These are phyloP conservation scores for Macrobrachium nipponense DNA, from an alignment of 1,140 invertebrate genomes.

Conservation along the genomic window DNA sequence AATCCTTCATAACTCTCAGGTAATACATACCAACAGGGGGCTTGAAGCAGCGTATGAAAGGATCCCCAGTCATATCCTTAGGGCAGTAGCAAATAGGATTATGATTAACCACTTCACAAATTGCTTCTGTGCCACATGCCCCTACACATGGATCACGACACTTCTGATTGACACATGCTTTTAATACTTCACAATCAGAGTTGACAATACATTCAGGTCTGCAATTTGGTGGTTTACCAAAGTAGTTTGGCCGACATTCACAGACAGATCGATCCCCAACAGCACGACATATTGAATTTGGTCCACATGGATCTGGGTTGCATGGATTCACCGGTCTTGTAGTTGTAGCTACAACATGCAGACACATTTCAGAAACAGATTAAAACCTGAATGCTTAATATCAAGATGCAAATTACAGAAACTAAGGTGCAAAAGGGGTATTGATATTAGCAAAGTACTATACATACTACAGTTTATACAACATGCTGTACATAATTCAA, in stretches of 20 bases:
- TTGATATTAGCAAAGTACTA: neutral
- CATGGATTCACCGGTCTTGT: constrained; percentile 72
- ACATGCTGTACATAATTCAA: neutral
- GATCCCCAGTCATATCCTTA: constrained; percentile 77
- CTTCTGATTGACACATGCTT: constrained; percentile 78
- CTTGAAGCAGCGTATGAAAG: constrained; percentile 65
- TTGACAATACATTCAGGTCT: constrained; percentile 77
- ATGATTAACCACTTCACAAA: constrained; percentile 80
- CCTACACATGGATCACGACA: constrained; percentile 85
- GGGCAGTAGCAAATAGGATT: constrained; percentile 82
- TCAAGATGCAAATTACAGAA: no score
- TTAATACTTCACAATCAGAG: constrained; percentile 66
- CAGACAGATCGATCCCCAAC: constrained; percentile 72
- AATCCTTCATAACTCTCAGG: neutral
- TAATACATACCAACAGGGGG: constrained; percentile 59
- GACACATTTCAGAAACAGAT: neutral
- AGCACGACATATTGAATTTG: constrained; percentile 78
- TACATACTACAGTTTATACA: neutral
- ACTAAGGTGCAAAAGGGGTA: no score
- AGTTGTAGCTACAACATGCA: constrained; percentile 1
- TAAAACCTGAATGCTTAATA: no score
- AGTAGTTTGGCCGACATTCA: constrained; percentile 75
- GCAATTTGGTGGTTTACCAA: constrained; percentile 72
- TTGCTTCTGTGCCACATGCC: constrained; percentile 78
- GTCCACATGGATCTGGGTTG: constrained; percentile 79